These are phyloP conservation scores for Zingel zingel DNA, from an alignment of 2,113 vertebrate genomes.

Conservation along the genomic window DNA sequence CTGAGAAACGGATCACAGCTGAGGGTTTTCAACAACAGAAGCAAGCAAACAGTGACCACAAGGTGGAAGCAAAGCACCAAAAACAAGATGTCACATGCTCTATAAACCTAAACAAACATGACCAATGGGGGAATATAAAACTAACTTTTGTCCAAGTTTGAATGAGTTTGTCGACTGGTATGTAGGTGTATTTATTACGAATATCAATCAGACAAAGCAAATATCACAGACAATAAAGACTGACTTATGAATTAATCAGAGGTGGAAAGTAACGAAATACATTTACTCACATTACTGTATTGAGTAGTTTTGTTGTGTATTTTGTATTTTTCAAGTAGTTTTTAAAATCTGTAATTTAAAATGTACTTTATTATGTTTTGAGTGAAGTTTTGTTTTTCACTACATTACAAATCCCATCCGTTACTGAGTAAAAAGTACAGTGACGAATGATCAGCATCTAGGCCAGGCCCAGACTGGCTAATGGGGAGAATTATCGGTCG, in stretches of 20 bases:
- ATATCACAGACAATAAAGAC: background rate
- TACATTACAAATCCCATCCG: no score
- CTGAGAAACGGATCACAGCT: background rate
- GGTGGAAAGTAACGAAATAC: no score
- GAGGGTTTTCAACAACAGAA: background rate
- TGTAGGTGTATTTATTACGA: background rate
- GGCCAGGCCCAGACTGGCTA: no score
- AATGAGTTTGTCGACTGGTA: background rate
- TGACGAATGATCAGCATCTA: no score
- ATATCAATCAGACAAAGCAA: background rate
- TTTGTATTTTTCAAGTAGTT: no score
- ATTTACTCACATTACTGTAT: no score
- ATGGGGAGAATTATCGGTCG: no score
- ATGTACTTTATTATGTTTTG: no score
- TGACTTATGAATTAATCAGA: background rate
- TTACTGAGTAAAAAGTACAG: no score
- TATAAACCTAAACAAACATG: background rate
- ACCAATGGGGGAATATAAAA: background rate
- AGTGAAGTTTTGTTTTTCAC: no score
- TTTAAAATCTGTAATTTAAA: no score
- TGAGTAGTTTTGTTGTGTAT: no score
- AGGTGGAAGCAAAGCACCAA: constrained; percentile 60
- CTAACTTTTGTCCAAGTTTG: background rate
- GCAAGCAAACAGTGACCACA: constrained; percentile 34
- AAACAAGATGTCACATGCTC: background rate